phyloP scores from a whole-genome alignment of 2,797 vertebrate species.

The Morelia viridis region DNA sequence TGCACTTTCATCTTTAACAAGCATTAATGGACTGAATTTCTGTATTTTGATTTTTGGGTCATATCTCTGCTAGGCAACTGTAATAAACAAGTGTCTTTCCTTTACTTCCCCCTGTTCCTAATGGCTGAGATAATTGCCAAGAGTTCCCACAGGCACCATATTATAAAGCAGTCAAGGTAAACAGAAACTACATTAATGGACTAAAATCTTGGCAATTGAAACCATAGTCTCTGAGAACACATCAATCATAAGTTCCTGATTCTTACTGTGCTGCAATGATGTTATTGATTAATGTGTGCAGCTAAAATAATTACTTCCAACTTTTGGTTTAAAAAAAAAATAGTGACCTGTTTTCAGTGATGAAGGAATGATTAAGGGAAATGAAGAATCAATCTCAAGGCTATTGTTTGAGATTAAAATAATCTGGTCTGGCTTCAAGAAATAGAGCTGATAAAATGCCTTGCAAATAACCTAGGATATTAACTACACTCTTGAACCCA shows the following conservation, averaged over 20 bases:
- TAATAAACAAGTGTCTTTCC: constrained; percentile 25
- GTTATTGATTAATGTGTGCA: constrained; percentile 22
- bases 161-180: constrained; percentile 37
- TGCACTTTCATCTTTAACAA: constrained; percentile 17
- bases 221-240: constrained; percentile 14
- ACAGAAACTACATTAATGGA: constrained; percentile 37
- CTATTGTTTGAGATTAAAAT: background rate
- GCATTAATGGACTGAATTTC: background rate
- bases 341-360: constrained; percentile 11
- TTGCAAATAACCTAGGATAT: background rate
- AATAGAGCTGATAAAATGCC: background rate
- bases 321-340: background rate
- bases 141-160: constrained; percentile 22
- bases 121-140: constrained; percentile 38
- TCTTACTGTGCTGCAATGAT: constrained; percentile 8
- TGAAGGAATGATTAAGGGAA: constrained; percentile 15
- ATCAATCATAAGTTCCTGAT: constrained; percentile 9
- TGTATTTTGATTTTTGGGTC: constrained; percentile 19
- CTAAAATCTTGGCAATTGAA: constrained; percentile 37
- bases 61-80: constrained; percentile 34
- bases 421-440: background rate
- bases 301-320: constrained; percentile 25
- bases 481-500: background rate
- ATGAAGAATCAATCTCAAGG: constrained; percentile 21
- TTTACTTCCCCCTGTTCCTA: constrained; percentile 20